These are phyloP conservation scores for Xenopus borealis DNA, from an alignment of 2,113 vertebrate species.

Conservation along the genomic window DNA sequence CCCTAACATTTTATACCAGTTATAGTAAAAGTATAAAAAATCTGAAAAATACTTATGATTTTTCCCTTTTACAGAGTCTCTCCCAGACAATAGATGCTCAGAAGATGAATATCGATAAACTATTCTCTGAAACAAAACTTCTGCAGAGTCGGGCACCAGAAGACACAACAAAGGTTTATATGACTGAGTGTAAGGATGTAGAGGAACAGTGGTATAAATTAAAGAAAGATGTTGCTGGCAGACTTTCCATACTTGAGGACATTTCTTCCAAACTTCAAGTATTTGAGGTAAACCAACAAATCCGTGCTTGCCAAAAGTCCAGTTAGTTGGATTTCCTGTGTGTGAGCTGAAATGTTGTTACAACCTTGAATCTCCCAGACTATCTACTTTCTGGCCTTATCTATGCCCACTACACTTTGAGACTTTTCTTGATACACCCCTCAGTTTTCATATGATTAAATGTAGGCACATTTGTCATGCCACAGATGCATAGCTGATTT, in stretches of 20 bases:
- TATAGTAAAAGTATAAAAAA: no score
- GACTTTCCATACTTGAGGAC: constrained; percentile 78
- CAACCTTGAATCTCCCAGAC: no score
- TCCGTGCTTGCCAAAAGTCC: not conserved
- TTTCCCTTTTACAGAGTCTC: constrained; percentile 59
- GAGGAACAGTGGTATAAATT: constrained; percentile 77
- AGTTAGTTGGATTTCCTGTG: no score
- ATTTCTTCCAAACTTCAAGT: constrained; percentile 75
- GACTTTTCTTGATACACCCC: no score
- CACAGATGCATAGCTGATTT: no score
- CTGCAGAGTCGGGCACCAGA: constrained; percentile 56
- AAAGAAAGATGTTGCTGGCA: constrained; percentile 69
- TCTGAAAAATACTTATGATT: no score
- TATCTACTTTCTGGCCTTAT: no score
- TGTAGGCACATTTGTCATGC: no score
- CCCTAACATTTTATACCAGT: no score
- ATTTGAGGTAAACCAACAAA: constrained; percentile 73
- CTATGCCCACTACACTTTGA: no score
- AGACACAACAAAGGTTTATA: constrained; percentile 51
- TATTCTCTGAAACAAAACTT: constrained; percentile 67
- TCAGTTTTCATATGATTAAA: no score
- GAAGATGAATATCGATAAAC: constrained; percentile 58
- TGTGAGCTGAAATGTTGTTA: no score
- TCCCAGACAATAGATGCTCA: constrained; percentile 76
- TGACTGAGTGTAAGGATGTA: constrained; percentile 62